These are phyloP conservation scores for Dioctria linearis DNA, from an alignment of 2,888 invertebrate genomes.

Conservation along the genomic window DNA sequence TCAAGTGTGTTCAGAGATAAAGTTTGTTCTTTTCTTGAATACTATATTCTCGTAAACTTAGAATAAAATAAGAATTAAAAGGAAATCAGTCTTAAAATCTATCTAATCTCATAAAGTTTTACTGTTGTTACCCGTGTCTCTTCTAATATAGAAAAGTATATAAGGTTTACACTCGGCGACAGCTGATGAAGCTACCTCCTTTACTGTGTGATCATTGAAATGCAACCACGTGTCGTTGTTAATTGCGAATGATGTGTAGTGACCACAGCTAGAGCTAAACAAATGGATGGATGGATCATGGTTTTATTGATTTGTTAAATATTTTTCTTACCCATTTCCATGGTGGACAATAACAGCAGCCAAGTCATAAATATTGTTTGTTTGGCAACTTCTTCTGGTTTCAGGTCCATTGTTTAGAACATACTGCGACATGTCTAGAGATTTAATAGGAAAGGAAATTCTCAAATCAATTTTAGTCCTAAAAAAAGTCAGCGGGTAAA, in stretches of 20 bases:
- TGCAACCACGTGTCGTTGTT: conserved; percentile 88
- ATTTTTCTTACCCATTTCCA: conserved; percentile 78
- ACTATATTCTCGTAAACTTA: conserved; percentile 35
- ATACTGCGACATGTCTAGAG: conserved; percentile 85
- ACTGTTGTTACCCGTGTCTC: conserved; percentile 70
- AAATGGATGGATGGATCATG: too few species aligned
- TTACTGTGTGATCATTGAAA: conserved; percentile 89
- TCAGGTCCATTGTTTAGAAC: conserved; percentile 79
- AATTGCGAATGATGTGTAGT: conserved; percentile 88
- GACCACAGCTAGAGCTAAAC: conserved; percentile 83
- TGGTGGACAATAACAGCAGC: conserved; percentile 88
- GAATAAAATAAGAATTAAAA: conserved; percentile 38
- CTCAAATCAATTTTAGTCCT: conserved; percentile 84
- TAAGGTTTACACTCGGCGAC: conserved; percentile 87
- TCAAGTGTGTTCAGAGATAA: not conserved
- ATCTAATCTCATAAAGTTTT: conserved; percentile 58
- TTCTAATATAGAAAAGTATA: conserved; percentile 86
- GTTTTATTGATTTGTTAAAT: not conserved
- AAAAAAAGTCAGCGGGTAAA: not conserved
- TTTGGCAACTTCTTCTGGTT: conserved; percentile 76
- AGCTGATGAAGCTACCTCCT: conserved; percentile 73
- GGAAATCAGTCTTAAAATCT: conserved; percentile 57
- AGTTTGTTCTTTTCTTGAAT: not conserved
- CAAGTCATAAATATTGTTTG: conserved; percentile 81
- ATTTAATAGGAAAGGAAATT: conserved; percentile 82